These are phyloP conservation scores for Corythaixoides concolor DNA, from an alignment of 2,113 vertebrate genomes.

Conservation along the genomic window DNA sequence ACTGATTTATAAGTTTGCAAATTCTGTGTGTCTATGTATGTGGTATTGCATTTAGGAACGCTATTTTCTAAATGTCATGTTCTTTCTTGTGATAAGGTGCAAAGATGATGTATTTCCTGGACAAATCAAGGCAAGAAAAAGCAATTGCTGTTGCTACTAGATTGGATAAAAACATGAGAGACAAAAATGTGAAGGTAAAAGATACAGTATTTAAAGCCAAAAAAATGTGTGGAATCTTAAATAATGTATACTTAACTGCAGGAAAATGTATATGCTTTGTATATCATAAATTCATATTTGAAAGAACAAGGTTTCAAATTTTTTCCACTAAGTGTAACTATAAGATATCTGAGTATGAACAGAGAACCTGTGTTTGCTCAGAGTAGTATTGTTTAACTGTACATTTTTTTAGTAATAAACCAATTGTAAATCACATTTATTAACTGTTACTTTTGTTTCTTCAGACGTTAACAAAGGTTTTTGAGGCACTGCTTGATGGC, in stretches of 20 bases:
- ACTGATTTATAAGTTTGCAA: rapidly evolving
- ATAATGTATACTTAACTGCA: background rate
- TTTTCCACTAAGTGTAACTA: background rate
- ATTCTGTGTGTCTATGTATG: background rate
- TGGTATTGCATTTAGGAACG: rapidly evolving
- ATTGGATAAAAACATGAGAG: constrained; percentile 77
- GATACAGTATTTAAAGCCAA: background rate
- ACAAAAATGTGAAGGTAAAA: constrained; percentile 81
- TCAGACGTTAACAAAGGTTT: constrained; percentile 75
- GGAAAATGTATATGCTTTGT: background rate
- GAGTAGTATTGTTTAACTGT: background rate
- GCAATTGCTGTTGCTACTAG: constrained; percentile 78
- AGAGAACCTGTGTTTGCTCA: background rate
- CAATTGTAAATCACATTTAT: background rate
- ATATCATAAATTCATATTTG: background rate
- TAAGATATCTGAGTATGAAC: background rate
- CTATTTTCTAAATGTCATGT: background rate
- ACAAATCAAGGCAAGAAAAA: constrained; percentile 82
- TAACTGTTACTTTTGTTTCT: constrained; percentile 24
- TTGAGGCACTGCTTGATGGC: constrained; percentile 75
- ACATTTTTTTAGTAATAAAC: background rate
- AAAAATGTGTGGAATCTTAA: background rate
- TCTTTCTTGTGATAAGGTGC: constrained; percentile 73
- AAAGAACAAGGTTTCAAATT: background rate
- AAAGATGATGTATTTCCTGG: constrained; percentile 85